Evolutionary conservation across 1,140 invertebrate species (phyloP).

Genomic region (Centruroides sculpturatus): DNA sequence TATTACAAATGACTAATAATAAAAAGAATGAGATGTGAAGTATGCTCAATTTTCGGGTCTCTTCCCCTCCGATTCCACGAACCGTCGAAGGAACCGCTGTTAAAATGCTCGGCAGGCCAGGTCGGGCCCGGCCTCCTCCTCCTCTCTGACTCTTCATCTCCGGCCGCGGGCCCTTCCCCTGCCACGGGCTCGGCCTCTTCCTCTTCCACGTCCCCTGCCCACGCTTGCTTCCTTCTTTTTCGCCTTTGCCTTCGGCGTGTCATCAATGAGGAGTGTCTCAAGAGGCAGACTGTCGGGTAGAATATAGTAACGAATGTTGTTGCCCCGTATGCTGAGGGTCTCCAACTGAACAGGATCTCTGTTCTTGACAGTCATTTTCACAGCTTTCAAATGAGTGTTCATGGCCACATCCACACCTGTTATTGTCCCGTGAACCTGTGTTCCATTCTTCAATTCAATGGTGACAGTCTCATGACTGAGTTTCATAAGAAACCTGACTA

Average conservation of each 20-base stretch:
- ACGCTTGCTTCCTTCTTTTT: conserved; percentile 63
- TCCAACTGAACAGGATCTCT: conserved; percentile 85
- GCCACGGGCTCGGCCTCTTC: conserved; percentile 22
- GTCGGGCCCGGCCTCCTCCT: too few relatives aligned
- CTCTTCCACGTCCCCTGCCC: conserved; percentile 21
- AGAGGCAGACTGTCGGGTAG: conserved; percentile 85
- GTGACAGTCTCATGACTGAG: conserved; percentile 98
- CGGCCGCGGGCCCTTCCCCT: conserved; percentile 23
- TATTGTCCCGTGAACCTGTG: conserved; percentile 94
- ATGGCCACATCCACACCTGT: conserved; percentile 95
- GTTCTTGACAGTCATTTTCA: conserved; percentile 96
- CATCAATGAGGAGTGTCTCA: conserved; percentile 92
- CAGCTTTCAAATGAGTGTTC: conserved; percentile 98
- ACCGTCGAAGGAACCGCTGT: too few relatives aligned
- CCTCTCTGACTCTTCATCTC: neutral
- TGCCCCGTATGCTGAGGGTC: conserved; percentile 87
- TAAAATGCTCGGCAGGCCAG: too few relatives aligned
- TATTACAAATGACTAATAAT: too few relatives aligned
- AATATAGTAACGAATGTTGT: conserved; percentile 96
- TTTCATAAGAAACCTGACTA: conserved; percentile 99
- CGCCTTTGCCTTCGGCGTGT: conserved; percentile 84
- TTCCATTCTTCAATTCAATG: conserved; percentile 98
- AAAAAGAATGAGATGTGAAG: too few relatives aligned
- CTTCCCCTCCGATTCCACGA: too few relatives aligned
- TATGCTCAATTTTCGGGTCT: too few relatives aligned